Conservation (phyloP, 2,797 vertebrate genomes). For the Onychomys arenicola region DNA sequence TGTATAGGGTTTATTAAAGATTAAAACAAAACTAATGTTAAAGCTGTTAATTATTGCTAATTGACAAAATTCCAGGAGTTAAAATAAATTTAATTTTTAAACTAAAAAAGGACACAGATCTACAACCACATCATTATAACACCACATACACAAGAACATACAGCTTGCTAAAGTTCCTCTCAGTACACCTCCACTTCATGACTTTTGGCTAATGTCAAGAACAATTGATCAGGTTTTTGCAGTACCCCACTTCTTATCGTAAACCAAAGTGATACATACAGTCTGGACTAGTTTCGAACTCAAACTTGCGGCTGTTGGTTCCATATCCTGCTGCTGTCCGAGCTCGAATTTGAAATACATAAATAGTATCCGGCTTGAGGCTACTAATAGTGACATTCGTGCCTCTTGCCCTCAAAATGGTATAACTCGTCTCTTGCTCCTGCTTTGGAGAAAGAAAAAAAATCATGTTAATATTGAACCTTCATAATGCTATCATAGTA, state of each 20-base stretch:
- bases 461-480: constrained; percentile 80
- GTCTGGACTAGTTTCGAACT: constrained; percentile 98
- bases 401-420: constrained; percentile 95
- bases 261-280: constrained; percentile 90
- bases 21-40: neutral
- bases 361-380: constrained; percentile 96
- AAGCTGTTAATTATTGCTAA: neutral
- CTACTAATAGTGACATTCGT: constrained; percentile 96
- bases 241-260: neutral
- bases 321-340: constrained; percentile 98
- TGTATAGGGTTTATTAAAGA: neutral
- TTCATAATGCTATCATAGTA: constrained; percentile 10
- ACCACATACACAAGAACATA: constrained; percentile 20
- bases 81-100: constrained; percentile 23
- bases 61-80: constrained; percentile 19
- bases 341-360: constrained; percentile 97
- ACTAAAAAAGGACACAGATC: constrained; percentile 58
- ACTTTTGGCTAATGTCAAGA: constrained; percentile 66
- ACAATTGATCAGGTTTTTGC: constrained; percentile 45
- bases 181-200: constrained; percentile 49
- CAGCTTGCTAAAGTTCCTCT: constrained; percentile 61
- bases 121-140: constrained; percentile 9
- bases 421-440: constrained; percentile 99
- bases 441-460: constrained; percentile 90
- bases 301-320: constrained; percentile 96